Conservation (phyloP, 2,797 vertebrate species). For the Artibeus jamaicensis region DNA sequence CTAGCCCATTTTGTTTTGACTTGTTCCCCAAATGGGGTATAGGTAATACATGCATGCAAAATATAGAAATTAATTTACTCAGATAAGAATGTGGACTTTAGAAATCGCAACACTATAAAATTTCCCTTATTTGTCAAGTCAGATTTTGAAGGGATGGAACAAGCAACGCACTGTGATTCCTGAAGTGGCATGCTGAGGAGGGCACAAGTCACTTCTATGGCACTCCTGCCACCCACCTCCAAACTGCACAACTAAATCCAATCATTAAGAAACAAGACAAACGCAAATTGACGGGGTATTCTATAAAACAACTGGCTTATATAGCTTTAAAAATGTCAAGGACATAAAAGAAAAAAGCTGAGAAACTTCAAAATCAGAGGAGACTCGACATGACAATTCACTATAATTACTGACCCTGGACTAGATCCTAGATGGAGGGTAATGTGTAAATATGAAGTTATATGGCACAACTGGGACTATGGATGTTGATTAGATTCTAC, state of each 20-base stretch:
- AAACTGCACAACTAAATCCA: neutral
- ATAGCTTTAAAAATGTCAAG: neutral
- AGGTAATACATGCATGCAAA: neutral
- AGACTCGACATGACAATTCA: neutral
- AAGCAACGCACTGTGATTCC: neutral
- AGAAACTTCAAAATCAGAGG: neutral
- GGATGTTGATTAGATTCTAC: neutral
- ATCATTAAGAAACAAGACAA: neutral
- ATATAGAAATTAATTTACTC: neutral
- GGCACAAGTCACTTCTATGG: neutral
- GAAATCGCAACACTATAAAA: neutral
- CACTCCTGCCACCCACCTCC: neutral
- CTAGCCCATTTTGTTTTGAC: neutral
- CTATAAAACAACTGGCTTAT: neutral
- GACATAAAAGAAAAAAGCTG: neutral
- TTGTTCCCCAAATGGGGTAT: neutral
- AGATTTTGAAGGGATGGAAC: neutral
- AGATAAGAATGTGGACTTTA: neutral
- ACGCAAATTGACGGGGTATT: neutral
- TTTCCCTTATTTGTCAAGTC: neutral
- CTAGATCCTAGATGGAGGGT: neutral
- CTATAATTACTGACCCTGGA: neutral
- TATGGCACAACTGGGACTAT: neutral
- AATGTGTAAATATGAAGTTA: neutral
- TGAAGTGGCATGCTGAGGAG: neutral